Percentiles rank a stretch among this genome's conserved stretches.
Evolutionary conservation across 2,888 invertebrate genomes (phyloP).

Genomic region (Dicycla oo): DNA sequence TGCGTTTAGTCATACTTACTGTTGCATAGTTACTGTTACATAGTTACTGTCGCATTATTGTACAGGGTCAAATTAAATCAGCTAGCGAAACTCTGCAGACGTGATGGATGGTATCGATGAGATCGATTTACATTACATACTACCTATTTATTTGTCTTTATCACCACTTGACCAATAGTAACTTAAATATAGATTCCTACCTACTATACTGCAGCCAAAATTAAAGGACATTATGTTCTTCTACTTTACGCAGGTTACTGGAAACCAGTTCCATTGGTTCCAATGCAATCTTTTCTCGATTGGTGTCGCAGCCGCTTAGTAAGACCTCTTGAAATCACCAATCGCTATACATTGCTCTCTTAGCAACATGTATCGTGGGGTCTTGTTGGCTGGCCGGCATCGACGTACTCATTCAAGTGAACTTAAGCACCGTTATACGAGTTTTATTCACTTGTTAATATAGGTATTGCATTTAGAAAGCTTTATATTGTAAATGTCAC

Average conservation of each 20-base stretch:
- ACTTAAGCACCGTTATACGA: slow-evolving; percentile 62
- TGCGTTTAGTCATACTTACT: neutral
- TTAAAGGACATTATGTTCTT: slow-evolving; percentile 23
- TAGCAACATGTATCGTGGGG: slow-evolving; percentile 42
- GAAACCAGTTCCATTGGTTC: slow-evolving; percentile 63
- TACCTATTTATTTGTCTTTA: neutral
- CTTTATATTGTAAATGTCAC: slow-evolving; percentile 16
- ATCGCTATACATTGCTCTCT: slow-evolving; percentile 18
- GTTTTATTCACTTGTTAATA: slow-evolving; percentile 56
- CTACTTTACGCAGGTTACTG: slow-evolving; percentile 40
- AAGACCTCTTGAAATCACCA: slow-evolving; percentile 54
- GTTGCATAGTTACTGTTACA: too few species aligned
- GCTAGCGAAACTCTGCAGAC: too few species aligned
- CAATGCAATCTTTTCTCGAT: slow-evolving; percentile 65
- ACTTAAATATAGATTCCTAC: neutral
- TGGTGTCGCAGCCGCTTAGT: slow-evolving; percentile 48
- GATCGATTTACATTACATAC: neutral
- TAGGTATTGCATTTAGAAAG: slow-evolving; percentile 43
- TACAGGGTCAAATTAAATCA: too few species aligned
- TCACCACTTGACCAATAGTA: neutral
- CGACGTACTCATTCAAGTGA: slow-evolving; percentile 58
- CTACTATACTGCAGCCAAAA: slow-evolving; percentile 9
- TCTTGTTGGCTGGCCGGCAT: slow-evolving; percentile 48
- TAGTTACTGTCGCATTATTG: too few species aligned
- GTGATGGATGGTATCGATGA: too few species aligned